Conservation (phyloP, 2,113 vertebrate species). For the Bufo gargarizans region DNA sequence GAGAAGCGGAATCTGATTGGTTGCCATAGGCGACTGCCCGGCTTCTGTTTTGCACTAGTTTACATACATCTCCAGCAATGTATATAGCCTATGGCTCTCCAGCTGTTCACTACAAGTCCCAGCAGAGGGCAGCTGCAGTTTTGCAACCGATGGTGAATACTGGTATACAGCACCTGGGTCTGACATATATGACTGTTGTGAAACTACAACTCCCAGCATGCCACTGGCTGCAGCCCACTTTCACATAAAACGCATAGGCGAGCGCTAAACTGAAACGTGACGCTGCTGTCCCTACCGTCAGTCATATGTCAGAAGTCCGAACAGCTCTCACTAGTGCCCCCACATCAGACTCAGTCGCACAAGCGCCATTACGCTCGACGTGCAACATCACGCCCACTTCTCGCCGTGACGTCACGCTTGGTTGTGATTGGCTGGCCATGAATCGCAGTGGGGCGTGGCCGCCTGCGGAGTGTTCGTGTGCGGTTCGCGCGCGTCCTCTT, state of each 20-base stretch:
- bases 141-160: too few species aligned
- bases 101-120: neutral
- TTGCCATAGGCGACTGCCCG: neutral
- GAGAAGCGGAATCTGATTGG: neutral
- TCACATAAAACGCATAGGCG: neutral
- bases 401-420: neutral
- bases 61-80: too few species aligned
- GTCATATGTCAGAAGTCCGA: neutral
- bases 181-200: neutral
- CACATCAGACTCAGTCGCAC: neutral
- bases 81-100: too few species aligned
- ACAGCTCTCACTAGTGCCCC: neutral
- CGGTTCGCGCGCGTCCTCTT: too few species aligned
- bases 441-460: neutral
- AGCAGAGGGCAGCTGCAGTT: neutral
- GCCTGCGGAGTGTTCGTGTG: too few species aligned
- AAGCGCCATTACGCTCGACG: neutral
- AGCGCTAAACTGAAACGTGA: neutral
- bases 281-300: conserved; percentile 43
- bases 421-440: neutral
- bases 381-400: neutral
- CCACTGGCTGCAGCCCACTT: neutral
- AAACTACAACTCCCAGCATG: neutral
- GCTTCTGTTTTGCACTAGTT: too few species aligned
- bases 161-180: too few species aligned